These are phyloP conservation scores for Drosophila stalkeri DNA, from an alignment of 2,888 invertebrate species.

Conservation along the genomic window DNA sequence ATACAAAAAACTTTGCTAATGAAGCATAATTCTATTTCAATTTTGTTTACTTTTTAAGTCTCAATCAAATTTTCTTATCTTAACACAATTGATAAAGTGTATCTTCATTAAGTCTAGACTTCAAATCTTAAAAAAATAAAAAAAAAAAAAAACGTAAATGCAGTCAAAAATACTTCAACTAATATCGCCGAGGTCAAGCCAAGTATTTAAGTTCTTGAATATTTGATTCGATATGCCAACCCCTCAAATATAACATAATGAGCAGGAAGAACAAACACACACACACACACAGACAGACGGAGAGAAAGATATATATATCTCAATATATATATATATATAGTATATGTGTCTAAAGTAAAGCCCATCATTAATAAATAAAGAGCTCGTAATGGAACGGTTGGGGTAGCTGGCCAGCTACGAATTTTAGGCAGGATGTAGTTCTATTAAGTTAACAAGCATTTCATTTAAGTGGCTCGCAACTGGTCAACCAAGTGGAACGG, in stretches of 20 bases:
- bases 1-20: not conserved
- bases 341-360: conserved; percentile 2
- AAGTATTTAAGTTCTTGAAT: conserved; percentile 17
- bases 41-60: no score
- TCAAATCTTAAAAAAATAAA: no score
- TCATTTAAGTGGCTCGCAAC: conserved; percentile 70
- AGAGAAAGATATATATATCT: not conserved
- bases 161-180: not conserved
- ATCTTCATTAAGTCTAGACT: not conserved
- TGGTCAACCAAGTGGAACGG: conserved; percentile 50
- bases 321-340: not conserved
- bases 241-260: conserved; percentile 18
- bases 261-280: conserved; percentile 3
- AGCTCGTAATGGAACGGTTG: conserved; percentile 10
- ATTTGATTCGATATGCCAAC: conserved; percentile 6
- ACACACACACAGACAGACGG: not conserved
- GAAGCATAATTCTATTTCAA: not conserved
- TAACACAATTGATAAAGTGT: not conserved
- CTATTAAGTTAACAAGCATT: conserved; percentile 81
- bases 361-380: conserved; percentile 61
- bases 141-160: no score
- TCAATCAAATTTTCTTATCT: not conserved
- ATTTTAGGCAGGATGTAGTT: conserved; percentile 47
- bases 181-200: not conserved
- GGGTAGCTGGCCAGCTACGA: not conserved